Evolutionary conservation across 35 echinoderm and acorn worm species (phyloP).

Genomic region (Acanthaster planci): DNA sequence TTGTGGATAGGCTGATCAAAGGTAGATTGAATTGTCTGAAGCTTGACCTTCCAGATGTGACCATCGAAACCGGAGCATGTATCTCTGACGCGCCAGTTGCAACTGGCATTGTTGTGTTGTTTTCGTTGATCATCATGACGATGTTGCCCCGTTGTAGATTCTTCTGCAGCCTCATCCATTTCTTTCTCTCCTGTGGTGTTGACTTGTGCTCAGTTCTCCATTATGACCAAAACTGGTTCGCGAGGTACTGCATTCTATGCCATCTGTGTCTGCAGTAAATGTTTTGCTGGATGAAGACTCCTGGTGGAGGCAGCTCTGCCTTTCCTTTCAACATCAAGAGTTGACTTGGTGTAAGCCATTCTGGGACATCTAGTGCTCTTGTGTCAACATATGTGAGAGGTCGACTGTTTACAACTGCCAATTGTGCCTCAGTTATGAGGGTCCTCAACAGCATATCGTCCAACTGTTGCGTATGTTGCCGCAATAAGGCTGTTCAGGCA

Average conservation of each 20-base stretch:
- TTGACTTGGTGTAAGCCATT: constrained; percentile 81
- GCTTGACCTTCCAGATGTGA: constrained; percentile 53
- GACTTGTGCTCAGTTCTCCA: constrained; percentile 71
- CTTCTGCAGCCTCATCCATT: constrained; percentile 49
- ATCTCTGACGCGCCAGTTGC: constrained; percentile 32
- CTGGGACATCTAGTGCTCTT: constrained; percentile 40
- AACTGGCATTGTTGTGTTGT: neutral
- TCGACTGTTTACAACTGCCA: constrained; percentile 70
- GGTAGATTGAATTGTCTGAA: neutral
- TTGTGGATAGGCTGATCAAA: neutral
- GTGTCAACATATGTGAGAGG: constrained; percentile 50
- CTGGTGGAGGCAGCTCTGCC: constrained; percentile 73
- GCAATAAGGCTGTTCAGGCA: constrained; percentile 39
- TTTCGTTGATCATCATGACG: constrained; percentile 62
- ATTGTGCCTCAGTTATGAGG: constrained; percentile 70
- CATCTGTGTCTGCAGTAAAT: constrained; percentile 57
- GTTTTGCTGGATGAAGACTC: constrained; percentile 50
- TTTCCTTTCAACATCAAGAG: constrained; percentile 70
- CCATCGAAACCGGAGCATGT: constrained; percentile 35
- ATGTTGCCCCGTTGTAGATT: constrained; percentile 52
- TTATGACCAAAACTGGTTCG: constrained; percentile 69
- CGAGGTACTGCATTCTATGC: constrained; percentile 70
- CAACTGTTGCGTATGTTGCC: constrained; percentile 40
- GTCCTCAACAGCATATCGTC: constrained; percentile 62
- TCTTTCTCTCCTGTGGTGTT: constrained; percentile 46